Evolutionary conservation across 2,797 vertebrate genomes (phyloP).

Genomic region (Borostomias antarcticus): DNA sequence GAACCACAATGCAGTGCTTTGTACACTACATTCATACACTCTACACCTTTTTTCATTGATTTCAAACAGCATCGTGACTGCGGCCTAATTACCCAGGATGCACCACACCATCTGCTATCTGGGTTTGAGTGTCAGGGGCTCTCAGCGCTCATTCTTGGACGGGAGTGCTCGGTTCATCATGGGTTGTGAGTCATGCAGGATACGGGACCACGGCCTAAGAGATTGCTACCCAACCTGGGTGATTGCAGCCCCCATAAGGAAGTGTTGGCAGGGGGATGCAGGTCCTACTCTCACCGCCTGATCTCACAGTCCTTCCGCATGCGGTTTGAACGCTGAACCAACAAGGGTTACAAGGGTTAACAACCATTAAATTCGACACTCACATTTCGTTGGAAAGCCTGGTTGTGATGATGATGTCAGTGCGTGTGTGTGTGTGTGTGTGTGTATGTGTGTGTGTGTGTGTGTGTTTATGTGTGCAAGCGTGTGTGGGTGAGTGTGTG

Average conservation of each 20-base stretch:
- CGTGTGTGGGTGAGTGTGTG: neutral
- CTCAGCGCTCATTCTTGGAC: slow-evolving; percentile 55
- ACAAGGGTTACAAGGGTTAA: no score
- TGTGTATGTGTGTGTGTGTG: slow-evolving; percentile 19
- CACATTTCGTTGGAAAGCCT: slow-evolving; percentile 21
- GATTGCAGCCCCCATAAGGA: slow-evolving; percentile 15
- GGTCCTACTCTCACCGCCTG: no score
- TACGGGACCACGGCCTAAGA: slow-evolving; percentile 54
- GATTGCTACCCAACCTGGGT: slow-evolving; percentile 26
- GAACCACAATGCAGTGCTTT: slow-evolving; percentile 11
- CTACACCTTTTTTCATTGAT: no score
- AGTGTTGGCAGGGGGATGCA: neutral
- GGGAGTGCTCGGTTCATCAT: slow-evolving; percentile 37
- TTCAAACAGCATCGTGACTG: neutral
- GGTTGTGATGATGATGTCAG: slow-evolving; percentile 26
- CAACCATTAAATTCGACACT: slow-evolving; percentile 46
- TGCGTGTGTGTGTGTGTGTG: slow-evolving; percentile 5
- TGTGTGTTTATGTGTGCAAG: slow-evolving; percentile 6
- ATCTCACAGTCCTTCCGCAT: slow-evolving; percentile 9
- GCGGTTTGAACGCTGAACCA: slow-evolving; percentile 1
- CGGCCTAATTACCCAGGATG: neutral
- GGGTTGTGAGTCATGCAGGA: slow-evolving; percentile 57
- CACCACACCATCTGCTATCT: slow-evolving; percentile 28
- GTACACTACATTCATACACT: no score
- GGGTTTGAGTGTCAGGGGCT: slow-evolving; percentile 31